These are phyloP conservation scores for Myotis planiceps DNA, from an alignment of 2,797 vertebrate genomes.

Conservation along the genomic window DNA sequence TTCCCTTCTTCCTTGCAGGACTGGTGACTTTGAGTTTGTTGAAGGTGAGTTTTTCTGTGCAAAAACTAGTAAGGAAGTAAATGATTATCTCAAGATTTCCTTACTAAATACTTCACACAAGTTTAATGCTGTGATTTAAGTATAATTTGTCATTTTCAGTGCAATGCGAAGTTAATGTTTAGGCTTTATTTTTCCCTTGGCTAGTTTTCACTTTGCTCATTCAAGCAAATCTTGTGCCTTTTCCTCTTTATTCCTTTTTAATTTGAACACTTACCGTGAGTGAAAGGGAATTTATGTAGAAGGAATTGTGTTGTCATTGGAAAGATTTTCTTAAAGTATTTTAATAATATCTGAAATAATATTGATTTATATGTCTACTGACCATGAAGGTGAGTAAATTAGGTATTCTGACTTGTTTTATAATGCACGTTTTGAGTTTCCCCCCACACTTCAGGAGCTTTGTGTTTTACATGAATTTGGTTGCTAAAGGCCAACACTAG, in stretches of 20 bases:
- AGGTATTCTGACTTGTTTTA: not conserved
- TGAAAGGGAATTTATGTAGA: conserved; percentile 13
- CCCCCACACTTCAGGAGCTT: not conserved
- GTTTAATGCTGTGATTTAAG: not conserved
- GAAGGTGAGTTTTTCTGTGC: conserved; percentile 18
- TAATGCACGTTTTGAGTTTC: not conserved
- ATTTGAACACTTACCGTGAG: not conserved
- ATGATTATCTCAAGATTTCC: conserved; percentile 4
- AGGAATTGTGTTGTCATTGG: not conserved
- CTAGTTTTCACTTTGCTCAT: conserved; percentile 51
- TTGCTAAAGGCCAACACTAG: conserved; percentile 74
- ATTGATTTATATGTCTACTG: conserved; percentile 1
- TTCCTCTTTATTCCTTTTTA: conserved; percentile 39
- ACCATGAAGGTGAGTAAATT: not conserved
- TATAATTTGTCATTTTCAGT: conserved; percentile 55
- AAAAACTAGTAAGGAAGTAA: not conserved
- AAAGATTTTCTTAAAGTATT: not conserved
- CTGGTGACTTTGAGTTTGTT: conserved; percentile 34
- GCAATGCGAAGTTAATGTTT: conserved; percentile 39
- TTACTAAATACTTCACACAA: not conserved
- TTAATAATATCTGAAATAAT: conserved; percentile 42
- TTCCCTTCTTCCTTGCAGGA: conserved; percentile 41
- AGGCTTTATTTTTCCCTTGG: conserved; percentile 38
- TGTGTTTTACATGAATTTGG: conserved; percentile 32
- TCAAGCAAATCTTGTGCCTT: conserved; percentile 44